Evolutionary conservation across 1,140 invertebrate species (phyloP).

Genomic region (Hyphantria cunea): DNA sequence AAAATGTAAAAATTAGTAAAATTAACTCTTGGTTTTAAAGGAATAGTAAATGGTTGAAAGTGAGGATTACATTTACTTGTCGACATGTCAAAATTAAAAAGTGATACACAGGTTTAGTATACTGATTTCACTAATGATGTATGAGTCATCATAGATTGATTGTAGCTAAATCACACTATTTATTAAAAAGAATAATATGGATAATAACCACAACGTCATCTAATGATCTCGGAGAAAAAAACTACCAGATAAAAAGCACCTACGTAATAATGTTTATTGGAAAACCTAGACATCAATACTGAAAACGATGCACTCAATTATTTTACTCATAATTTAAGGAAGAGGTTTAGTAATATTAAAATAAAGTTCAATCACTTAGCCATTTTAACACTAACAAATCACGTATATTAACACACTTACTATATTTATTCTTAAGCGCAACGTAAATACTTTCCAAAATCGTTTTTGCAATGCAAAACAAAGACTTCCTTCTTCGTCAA

Average conservation of each 20-base stretch:
- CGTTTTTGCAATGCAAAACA: slow-evolving; percentile 22
- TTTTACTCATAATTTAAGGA: background rate
- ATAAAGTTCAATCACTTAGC: too few relatives aligned
- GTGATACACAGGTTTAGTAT: background rate
- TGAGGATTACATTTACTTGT: background rate
- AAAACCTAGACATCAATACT: slow-evolving; percentile 5
- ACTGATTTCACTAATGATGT: background rate
- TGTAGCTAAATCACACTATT: background rate
- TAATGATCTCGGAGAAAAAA: background rate
- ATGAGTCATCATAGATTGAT: slow-evolving; percentile 1
- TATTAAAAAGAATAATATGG: background rate
- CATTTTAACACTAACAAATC: slow-evolving; percentile 4
- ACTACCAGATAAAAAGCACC: background rate
- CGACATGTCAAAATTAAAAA: background rate
- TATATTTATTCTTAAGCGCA: slow-evolving; percentile 2
- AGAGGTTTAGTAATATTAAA: too few relatives aligned
- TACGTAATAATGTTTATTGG: slow-evolving; percentile 12
- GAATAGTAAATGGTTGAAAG: background rate
- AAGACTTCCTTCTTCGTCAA: slow-evolving; percentile 29
- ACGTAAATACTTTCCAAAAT: slow-evolving; percentile 8
- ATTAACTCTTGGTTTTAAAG: too few relatives aligned
- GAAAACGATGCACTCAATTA: slow-evolving; percentile 4
- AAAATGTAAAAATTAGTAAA: too few relatives aligned
- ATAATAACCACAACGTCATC: background rate
- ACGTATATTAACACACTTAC: slow-evolving; percentile 7